Percentiles rank a stretch among this genome's conserved stretches.
Conservation (phyloP, 2,888 invertebrate genomes). For the Phalera bucephala region DNA sequence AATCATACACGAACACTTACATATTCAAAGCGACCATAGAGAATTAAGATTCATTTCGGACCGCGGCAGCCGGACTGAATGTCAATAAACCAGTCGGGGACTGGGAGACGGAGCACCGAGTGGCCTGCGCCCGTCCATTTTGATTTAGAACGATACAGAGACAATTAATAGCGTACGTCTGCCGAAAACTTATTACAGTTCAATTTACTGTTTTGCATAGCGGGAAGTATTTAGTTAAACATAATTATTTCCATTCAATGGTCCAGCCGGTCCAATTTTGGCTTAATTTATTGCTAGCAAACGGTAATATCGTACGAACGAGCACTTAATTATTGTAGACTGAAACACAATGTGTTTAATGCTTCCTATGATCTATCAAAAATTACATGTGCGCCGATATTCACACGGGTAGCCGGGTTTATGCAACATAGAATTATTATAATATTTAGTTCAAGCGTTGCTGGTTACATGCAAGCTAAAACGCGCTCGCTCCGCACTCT, state of each 20-base stretch:
- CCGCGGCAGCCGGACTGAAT: constrained; percentile 47
- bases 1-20: constrained; percentile 34
- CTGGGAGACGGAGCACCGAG: constrained; percentile 30
- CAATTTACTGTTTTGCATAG: constrained; percentile 17
- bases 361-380: neutral
- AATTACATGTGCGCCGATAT: neutral
- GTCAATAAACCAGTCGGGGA: constrained; percentile 60
- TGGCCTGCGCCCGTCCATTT: constrained; percentile 26
- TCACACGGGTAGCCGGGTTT: neutral
- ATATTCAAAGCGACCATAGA: constrained; percentile 29
- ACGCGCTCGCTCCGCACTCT: constrained; percentile 15
- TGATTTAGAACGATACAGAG: constrained; percentile 48
- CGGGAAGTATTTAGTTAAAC: constrained; percentile 27
- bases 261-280: constrained; percentile 14
- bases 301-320: constrained; percentile 2
- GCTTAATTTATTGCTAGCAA: constrained; percentile 5
- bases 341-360: neutral
- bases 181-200: constrained; percentile 33
- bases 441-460: constrained; percentile 21
- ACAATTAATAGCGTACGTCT: constrained; percentile 44
- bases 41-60: constrained; percentile 60
- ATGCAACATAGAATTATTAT: constrained; percentile 13
- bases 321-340: neutral
- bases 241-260: constrained; percentile 33
- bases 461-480: constrained; percentile 21